Evolutionary conservation across 2,888 invertebrate species (phyloP), one percentile per base, ranked within the genome.

Genomic region (Serrognathus titanus): DNA sequence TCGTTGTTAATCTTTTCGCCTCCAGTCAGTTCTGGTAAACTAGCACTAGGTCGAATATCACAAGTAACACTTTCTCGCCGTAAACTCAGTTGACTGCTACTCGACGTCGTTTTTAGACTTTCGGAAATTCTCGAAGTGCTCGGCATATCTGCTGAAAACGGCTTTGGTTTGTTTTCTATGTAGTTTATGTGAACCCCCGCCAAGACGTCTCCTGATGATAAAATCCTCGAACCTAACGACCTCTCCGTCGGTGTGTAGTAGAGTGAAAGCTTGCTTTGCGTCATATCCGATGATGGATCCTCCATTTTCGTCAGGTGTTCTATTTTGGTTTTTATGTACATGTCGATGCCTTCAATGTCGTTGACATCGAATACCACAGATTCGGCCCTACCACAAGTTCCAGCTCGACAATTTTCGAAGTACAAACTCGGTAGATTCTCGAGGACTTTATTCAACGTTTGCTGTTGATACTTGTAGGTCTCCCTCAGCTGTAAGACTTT

Each of bases 401-500:
- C 90, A 64, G 90, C 91, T 38, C 94, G 88, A 73, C 97, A 97
- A 79, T 94, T 95, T 76, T 96, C 96, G 73, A 96, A 88, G 79
- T 95, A 94, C 52, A 93, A 81, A 70, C 88, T 92, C 40, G 94
- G 94, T 68, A 97, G 81, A 76, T 94, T 95, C 77, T 97, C 97
- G 55, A 97, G 79, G 5, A 97, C 90, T 76, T 96, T 96, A 80
- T 94, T 93, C 51, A 97, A 80, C 9, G 95, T 93, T 78, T 94
- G 94, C 76, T 97, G 97, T 77, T 97, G 96, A 73, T 94, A 92
- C 78, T 96, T 96, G 82, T 94, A 96, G 8, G 94, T 93, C 76
- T 96, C 95, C 35, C 95, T 86, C 45, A 97, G 79, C 51, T 92
- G 85, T 46, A 95, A 80, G 57, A 96, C 87, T 78, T 97, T 95